Evolutionary conservation across 1,140 invertebrate species (phyloP), one percentile per base, ranked within the genome.

Genomic region (Trichoplusia ni): DNA sequence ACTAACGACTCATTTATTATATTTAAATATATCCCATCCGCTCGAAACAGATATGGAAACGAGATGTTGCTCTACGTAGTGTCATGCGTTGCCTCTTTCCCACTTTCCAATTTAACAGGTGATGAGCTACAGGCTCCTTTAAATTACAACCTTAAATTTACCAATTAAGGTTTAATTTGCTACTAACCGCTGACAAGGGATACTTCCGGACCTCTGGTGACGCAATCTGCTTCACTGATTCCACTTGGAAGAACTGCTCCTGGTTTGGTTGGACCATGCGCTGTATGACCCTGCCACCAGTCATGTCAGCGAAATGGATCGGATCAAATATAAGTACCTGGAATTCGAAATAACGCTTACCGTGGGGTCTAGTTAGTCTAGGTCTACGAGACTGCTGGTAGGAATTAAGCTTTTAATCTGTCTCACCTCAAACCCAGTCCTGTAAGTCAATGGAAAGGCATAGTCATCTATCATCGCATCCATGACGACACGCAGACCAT

Each of bases 381-480:
- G n/a, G n/a, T n/a, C n/a, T n/a, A n/a, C n/a, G n/a, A n/a, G n/a
- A n/a, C n/a, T n/a, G n/a, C n/a, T n/a, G n/a, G n/a, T n/a, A n/a
- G n/a, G n/a, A n/a, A n/a, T n/a, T n/a, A n/a, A n/a, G n/a, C n/a
- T n/a, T n/a, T n/a, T n/a, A n/a, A n/a, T n/a, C n/a, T n/a, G n/a
- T n/a, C n/a, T 71, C 64, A 90, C 90, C 64, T 86, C 83, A 56
- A 90, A 80, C 8, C 90, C 89, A 4, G 70, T 18, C 4, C 79
- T 70, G 44, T 67, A 74, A 4, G 82, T 66, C 1, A 92, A 63
- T 1, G 89, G 75, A 44, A 91, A 93, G 9, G 84, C 84, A 61
- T 93, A 93, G 69, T 93, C 92, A 0, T 92, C 81, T 0, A 88
- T 4, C 42, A 85, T 73, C 0, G 90, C 71, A 23, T 93, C 83